phyloP scores from a whole-genome alignment of 2,113 vertebrate species.

The Clupea harengus region DNA sequence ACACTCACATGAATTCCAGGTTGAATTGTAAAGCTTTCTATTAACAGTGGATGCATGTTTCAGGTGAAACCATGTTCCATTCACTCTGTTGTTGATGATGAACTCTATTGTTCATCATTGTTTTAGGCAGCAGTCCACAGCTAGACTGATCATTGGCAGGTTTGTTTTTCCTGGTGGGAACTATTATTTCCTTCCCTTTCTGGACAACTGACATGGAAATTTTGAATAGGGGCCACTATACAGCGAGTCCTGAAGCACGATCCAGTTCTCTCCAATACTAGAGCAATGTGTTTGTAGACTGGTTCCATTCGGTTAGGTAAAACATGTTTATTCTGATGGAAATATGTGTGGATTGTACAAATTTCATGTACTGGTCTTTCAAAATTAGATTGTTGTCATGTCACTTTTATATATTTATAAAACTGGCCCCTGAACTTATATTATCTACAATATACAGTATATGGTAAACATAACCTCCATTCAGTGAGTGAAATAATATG shows the following conservation, averaged over 20 bases:
- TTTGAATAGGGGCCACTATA: conserved; percentile 16
- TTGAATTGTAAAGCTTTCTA: too few relatives aligned
- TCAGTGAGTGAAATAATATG: too few relatives aligned
- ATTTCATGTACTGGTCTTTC: background rate
- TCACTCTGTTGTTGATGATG: too few relatives aligned
- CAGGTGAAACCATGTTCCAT: too few relatives aligned
- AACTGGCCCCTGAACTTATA: too few relatives aligned
- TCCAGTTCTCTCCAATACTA: background rate
- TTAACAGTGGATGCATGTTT: too few relatives aligned
- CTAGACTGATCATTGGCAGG: conserved; percentile 36
- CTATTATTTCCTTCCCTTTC: conserved; percentile 38
- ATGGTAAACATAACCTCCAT: too few relatives aligned
- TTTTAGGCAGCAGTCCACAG: conserved; percentile 24
- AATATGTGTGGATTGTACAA: background rate
- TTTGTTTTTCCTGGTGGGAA: conserved; percentile 37
- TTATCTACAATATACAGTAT: too few relatives aligned
- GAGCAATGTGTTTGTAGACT: background rate
- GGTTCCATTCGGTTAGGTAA: background rate
- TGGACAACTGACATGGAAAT: conserved; percentile 18
- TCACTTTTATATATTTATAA: too few relatives aligned
- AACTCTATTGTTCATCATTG: conserved; percentile 26
- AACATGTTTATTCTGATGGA: too few relatives aligned
- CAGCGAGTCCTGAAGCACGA: background rate
- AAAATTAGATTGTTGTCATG: too few relatives aligned
- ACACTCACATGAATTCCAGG: too few relatives aligned